These are phyloP conservation scores for Pediacus dermestoides DNA, from an alignment of 2,888 invertebrate species.

Conservation along the genomic window DNA sequence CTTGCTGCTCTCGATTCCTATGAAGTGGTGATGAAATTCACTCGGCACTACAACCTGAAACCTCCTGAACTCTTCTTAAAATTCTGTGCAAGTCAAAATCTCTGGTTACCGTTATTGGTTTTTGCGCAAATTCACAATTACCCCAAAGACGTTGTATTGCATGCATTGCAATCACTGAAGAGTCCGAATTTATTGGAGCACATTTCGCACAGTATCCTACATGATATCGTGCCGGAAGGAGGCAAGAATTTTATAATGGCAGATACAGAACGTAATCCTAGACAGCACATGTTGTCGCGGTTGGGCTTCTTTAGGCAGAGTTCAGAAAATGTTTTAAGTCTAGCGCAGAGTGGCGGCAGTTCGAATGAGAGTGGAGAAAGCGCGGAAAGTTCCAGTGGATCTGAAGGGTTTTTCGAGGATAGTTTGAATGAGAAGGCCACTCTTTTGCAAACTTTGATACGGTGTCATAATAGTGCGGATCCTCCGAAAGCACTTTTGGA, in stretches of 20 bases:
- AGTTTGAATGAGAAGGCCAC: slow-evolving; percentile 43
- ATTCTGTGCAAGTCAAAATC: slow-evolving; percentile 58
- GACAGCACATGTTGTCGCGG: slow-evolving; percentile 45
- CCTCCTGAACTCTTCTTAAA: slow-evolving; percentile 59
- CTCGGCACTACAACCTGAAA: slow-evolving; percentile 55
- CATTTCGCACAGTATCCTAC: slow-evolving; percentile 51
- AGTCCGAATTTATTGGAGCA: slow-evolving; percentile 59
- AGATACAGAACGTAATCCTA: slow-evolving; percentile 44
- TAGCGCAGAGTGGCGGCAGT: slow-evolving; percentile 22
- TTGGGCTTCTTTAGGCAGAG: slow-evolving; percentile 41
- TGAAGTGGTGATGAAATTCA: slow-evolving; percentile 60
- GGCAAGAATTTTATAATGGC: slow-evolving; percentile 37
- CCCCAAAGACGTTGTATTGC: slow-evolving; percentile 59
- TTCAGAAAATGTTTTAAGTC: slow-evolving; percentile 25
- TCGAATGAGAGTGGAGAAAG: slow-evolving; percentile 35
- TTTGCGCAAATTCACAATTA: slow-evolving; percentile 68
- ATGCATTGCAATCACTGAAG: slow-evolving; percentile 56
- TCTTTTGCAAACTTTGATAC: slow-evolving; percentile 61
- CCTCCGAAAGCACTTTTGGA: slow-evolving; percentile 63
- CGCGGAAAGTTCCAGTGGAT: slow-evolving; percentile 46
- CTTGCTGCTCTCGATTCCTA: slow-evolving; percentile 54
- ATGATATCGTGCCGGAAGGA: slow-evolving; percentile 42
- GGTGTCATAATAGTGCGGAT: slow-evolving; percentile 67
- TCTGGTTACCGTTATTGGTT: slow-evolving; percentile 69
- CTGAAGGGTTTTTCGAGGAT: slow-evolving; percentile 51